phyloP scores from a whole-genome alignment of 2,113 vertebrate genomes.

The Naja naja region DNA sequence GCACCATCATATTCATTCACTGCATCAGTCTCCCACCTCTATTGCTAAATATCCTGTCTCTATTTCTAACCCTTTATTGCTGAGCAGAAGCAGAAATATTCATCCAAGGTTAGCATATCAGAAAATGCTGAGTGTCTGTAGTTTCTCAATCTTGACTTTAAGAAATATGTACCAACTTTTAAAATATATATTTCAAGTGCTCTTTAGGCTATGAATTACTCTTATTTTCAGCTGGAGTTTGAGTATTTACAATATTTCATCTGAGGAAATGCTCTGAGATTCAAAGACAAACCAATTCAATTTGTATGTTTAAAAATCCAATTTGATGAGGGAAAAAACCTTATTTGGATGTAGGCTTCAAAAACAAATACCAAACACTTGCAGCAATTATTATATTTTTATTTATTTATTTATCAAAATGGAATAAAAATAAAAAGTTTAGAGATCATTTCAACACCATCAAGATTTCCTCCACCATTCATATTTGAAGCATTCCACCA shows the following conservation, averaged over 20 bases:
- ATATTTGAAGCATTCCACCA: neutral
- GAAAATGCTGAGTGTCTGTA: neutral
- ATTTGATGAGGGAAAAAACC: neutral
- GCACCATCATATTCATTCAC: too few species aligned
- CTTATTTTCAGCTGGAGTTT: neutral
- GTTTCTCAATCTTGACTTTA: too few species aligned
- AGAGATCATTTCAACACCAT: too few species aligned
- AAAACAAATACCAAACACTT: neutral
- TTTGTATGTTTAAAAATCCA: neutral
- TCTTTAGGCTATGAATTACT: neutral
- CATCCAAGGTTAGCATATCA: neutral
- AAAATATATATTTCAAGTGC: neutral
- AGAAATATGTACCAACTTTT: neutral
- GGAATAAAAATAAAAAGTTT: too few species aligned
- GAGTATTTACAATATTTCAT: neutral
- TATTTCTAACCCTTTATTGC: neutral
- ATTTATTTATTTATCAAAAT: too few species aligned
- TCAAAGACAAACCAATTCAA: neutral
- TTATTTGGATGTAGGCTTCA: neutral
- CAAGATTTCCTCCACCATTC: neutral
- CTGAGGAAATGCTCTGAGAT: neutral
- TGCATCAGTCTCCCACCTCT: neutral
- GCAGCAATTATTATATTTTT: neutral
- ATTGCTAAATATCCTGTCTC: neutral
- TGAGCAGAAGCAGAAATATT: neutral